A percentile compares a stretch with the other conserved stretches of the same genome.
These are phyloP conservation scores for Lithophane semibrunnea DNA, from an alignment of 2,888 invertebrate species.

Conservation along the genomic window DNA sequence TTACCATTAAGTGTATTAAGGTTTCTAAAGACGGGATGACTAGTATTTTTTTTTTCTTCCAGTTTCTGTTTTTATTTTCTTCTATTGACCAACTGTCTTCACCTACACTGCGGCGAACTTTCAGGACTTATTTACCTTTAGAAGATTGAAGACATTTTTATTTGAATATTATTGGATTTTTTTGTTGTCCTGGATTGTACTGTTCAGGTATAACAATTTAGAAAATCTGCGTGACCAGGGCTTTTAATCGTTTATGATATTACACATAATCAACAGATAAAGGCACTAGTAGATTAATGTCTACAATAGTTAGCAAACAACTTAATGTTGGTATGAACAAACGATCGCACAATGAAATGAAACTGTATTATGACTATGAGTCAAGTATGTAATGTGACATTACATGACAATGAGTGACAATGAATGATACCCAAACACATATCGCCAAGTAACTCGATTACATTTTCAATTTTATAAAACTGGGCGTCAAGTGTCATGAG, in stretches of 20 bases:
- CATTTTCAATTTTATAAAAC: slow-evolving; percentile 82
- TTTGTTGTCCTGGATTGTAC: not conserved
- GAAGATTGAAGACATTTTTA: slow-evolving; percentile 2
- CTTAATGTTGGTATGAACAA: not conserved
- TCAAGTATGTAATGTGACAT: slow-evolving; percentile 9
- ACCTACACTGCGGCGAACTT: not conserved
- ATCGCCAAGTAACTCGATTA: slow-evolving; percentile 74
- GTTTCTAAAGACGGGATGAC: not conserved
- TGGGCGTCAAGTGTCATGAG: slow-evolving; percentile 73
- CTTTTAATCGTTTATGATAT: not conserved
- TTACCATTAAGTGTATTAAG: not conserved
- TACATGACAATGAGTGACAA: too few relatives aligned
- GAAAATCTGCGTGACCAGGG: not conserved
- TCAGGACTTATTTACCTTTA: slow-evolving; percentile 52
- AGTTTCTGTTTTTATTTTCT: too few relatives aligned
- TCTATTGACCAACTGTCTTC: not conserved
- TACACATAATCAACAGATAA: not conserved
- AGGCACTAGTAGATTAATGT: not conserved
- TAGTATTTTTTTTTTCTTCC: too few relatives aligned
- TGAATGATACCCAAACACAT: slow-evolving; percentile 46
- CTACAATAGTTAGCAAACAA: not conserved
- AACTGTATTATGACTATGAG: slow-evolving; percentile 8
- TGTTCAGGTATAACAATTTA: not conserved
- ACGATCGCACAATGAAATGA: not conserved
- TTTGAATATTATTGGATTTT: slow-evolving; percentile 26